Percentiles rank a stretch among this genome's conserved stretches.
These are phyloP conservation scores for Megalonaias nervosa DNA, from an alignment of 1,140 invertebrate genomes.

Conservation along the genomic window DNA sequence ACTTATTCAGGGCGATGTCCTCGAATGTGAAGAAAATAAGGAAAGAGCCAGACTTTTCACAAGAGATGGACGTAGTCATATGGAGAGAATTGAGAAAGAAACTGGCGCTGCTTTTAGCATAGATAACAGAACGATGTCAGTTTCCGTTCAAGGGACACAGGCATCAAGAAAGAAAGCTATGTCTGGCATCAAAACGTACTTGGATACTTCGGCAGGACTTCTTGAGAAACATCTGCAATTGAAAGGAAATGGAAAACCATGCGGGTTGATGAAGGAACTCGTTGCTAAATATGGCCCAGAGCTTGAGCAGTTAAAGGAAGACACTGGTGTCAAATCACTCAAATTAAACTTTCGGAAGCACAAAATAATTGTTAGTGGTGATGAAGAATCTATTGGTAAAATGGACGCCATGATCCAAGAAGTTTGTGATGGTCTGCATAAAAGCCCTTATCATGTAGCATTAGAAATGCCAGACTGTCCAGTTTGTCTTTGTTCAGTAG, in stretches of 20 bases:
- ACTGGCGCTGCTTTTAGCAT: constrained; percentile 11
- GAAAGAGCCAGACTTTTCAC: constrained; percentile 37
- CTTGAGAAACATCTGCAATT: constrained; percentile 31
- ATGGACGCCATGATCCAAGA: neutral
- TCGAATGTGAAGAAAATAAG: constrained; percentile 31
- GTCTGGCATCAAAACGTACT: constrained; percentile 37
- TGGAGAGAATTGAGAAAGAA: no score
- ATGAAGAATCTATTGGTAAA: constrained; percentile 39
- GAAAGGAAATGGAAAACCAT: constrained; percentile 45
- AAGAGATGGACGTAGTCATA: constrained; percentile 2
- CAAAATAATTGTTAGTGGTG: constrained; percentile 47
- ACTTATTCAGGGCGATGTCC: constrained; percentile 40
- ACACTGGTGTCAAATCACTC: constrained; percentile 30
- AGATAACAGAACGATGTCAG: constrained; percentile 43
- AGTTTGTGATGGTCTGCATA: neutral
- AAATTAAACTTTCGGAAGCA: constrained; percentile 44
- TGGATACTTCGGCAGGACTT: constrained; percentile 26
- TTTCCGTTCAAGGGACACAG: constrained; percentile 49
- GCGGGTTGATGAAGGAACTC: constrained; percentile 57
- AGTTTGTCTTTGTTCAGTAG: constrained; percentile 55
- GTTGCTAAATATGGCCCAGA: constrained; percentile 39
- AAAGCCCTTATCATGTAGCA: neutral
- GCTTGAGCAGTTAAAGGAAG: constrained; percentile 34
- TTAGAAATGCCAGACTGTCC: constrained; percentile 50
- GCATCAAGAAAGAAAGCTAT: constrained; percentile 20